Base-by-base conservation (phyloP, 2,797 vertebrate genomes). In the Chelonia mydas region DNA sequence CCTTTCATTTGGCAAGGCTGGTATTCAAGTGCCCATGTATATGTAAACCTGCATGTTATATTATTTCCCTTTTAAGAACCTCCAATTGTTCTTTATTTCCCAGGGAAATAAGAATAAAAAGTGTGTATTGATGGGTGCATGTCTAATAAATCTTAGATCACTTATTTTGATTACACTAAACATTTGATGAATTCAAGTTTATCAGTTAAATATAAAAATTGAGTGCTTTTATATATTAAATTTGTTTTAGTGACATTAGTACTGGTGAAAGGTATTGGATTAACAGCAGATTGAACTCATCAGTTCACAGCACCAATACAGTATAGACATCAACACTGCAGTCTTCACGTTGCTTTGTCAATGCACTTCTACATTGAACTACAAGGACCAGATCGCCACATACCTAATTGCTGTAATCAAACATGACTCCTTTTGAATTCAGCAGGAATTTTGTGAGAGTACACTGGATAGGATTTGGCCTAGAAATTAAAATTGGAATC, bases 61-160 rank as follows among this genome's bases (percentile, higher is more conserved):
- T 74, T 74, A 49, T 49, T 77, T 77, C 13, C 27, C 27, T 15
- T 45, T 31, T 47, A 31, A 7, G 74, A 47, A 47, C 11, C 27
- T 76, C 13, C 41, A 45, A 13, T 76, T 47, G 25, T 28, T 74
- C 7, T 72, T 41, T 13, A 15, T 76, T 77, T 86, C 83, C 82
- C 84, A 83, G 74, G 25, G 51, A 41, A 72, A 11, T 82, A 37
- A 51, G 61, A 90, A 86, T 13, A 92, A 90, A 94, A 93, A 53
- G 50, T 91, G 82, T 17, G 57, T 83, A 49, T 92, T 21, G 2
- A n/a, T 78, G 25, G 45, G 19, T 47, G 82, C 4, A 74, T 1
- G 19, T 91, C 65, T 93, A 79, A 95, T 93, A 89, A 68, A 68
- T 37, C 61, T 90, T 79, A 94, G 80, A 37, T 9, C 84, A 49